Evolutionary conservation across 2,888 invertebrate species (phyloP).

Genomic region (Griposia aprilina): DNA sequence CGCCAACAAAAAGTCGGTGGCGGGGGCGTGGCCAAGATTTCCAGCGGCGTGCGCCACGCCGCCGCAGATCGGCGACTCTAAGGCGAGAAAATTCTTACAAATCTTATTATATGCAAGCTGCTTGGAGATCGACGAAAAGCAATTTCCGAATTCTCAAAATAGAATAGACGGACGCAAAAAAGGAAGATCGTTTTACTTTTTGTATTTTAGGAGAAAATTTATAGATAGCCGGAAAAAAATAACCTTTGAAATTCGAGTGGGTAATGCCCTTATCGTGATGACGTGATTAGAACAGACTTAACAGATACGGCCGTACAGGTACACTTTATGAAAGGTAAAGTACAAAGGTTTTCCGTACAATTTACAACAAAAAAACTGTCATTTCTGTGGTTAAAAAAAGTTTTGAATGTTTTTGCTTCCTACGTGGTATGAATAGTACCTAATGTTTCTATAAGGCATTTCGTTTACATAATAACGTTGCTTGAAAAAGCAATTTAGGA

Average conservation of each 20-base stretch:
- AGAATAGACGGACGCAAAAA: neutral
- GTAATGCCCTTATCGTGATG: neutral
- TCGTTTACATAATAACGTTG: conserved; percentile 54
- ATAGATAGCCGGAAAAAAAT: too few relatives aligned
- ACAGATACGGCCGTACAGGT: too few relatives aligned
- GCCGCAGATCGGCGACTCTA: too few relatives aligned
- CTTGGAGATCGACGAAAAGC: neutral
- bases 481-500: conserved; percentile 45
- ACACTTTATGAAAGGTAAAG: neutral
- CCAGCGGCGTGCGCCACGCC: too few relatives aligned
- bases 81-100: too few relatives aligned
- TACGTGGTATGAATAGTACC: conserved; percentile 31
- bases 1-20: too few relatives aligned
- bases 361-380: too few relatives aligned
- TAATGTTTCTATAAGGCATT: conserved; percentile 32
- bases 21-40: too few relatives aligned
- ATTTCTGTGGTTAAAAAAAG: neutral
- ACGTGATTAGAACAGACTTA: neutral
- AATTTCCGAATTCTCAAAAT: neutral
- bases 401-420: neutral
- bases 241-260: too few relatives aligned
- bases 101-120: neutral
- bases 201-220: too few relatives aligned
- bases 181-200: too few relatives aligned
- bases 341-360: neutral